Base-by-base conservation (phyloP, 1,140 invertebrate genomes). In the Orius insidiosus region DNA sequence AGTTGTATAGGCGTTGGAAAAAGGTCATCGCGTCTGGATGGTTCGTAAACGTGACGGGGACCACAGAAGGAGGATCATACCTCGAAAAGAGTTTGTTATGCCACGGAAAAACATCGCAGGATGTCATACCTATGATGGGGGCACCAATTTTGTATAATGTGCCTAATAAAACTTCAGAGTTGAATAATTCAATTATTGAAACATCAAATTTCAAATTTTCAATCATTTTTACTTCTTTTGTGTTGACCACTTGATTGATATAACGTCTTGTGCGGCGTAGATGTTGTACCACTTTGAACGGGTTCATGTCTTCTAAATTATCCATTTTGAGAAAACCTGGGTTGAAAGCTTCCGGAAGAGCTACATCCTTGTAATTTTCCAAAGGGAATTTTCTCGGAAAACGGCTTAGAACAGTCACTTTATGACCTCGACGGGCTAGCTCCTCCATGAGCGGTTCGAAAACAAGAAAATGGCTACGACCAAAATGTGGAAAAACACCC, bases 111-210 rank as follows among this genome's bases (percentile, higher is more conserved):
- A 48, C 35, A 10, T 43, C 18, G 35, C 60, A 56, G 1, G 65
- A 63, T 13, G 57, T 61, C 2, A 68, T 45, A 16, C 53, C 50
- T 10, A 68, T 61, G 1, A 62, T 44, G 9, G 62, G 64, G 16
- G 54, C 60, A 13, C 62, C 54, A 18, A 62, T 63, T 31, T 57
- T 53, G 50, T 67, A 53, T 0, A 60, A 59, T 16, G 66, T 56
- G 1, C 53, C 54, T 1, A 53, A 30, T 39, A 52, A 55, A 35
- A 51, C 43, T 44, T 56, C 55, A 2, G 52, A 46, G 16, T 50
- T 36, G 37, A 56, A 58, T 10, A 50, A 40, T 33, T 58, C 56
- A 3, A 48, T 34, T 6, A 58, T 52, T n/a, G 53, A 34, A 7
- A 56, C 33, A 38, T 58, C 55, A 34, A 54, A 58, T 15, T 41